Evolutionary conservation across 2,888 invertebrate species (phyloP), one percentile per base, ranked within the genome.

Genomic region (Sphecodes monilicornis): DNA sequence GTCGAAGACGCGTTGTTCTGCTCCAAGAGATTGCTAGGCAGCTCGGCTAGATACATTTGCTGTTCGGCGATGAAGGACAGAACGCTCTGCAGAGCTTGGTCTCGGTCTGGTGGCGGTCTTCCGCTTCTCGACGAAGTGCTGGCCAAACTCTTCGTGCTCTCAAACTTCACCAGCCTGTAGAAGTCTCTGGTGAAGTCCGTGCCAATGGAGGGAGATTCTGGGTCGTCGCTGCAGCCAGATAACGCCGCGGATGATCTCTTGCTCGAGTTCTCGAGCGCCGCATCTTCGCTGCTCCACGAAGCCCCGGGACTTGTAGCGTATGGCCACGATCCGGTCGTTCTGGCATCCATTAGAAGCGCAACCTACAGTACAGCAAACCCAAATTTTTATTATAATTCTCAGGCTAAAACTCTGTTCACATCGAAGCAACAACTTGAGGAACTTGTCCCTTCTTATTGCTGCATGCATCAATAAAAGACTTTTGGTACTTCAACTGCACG

Each of bases 161-260:
- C 97, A 92, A 97, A 97, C 95, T 97, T 97, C 71, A 97, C 97
- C 86, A 97, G 96, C 50, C 97, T 96, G 93, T 97, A 97, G 94
- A 97, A 97, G 94, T 97, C 97, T 87, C 97, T 95, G 8, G 97
- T 97, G 91, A 97, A 97, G 93, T 97, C 97, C 22, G 97, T 96
- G 32, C 97, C 97, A 32, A 97, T 95, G 64, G 96, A 96, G 0
- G 97, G 96, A 85, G 97, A 96, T 91, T 97, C 97, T 10, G 95
- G 95, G 86, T 97, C 97, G 91, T 97, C 97, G 93, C 96, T 96
- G 86, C 95, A 96, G 2, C 97, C 97, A 87, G 97, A 97, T 78
- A 97, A 93, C 5, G 97, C 97, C 6, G 96, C 96, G 70, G 97
- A 97, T 0, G 97, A 97, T 90, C 97, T 95, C 93, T 97, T 97